These are phyloP conservation scores for Bolinopsis microptera DNA, from an alignment of 37 sponge, comb jelly and placozoan species.

Conservation along the genomic window DNA sequence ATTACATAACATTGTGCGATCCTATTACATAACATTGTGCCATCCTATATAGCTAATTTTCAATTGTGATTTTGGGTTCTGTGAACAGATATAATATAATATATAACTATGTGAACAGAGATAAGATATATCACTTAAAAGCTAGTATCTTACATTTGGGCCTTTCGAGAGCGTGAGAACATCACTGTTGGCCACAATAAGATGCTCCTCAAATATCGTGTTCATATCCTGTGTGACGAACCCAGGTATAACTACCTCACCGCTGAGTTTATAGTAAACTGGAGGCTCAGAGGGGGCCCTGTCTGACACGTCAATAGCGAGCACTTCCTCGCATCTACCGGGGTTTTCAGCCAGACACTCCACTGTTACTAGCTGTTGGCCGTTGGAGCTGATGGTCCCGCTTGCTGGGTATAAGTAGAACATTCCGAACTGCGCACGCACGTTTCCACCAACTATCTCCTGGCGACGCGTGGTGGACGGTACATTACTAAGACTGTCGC, in stretches of 20 bases:
- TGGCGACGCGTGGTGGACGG: constrained; percentile 69
- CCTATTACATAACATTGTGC: too few species aligned
- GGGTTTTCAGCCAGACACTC: constrained; percentile 87
- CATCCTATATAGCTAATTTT: too few species aligned
- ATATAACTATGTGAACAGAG: too few species aligned
- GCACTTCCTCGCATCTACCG: constrained; percentile 79
- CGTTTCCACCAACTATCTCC: constrained; percentile 75
- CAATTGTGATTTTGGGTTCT: too few species aligned
- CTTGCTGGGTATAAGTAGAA: constrained; percentile 85
- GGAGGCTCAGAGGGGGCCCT: constrained; percentile 67
- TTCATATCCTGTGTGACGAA: constrained; percentile 77
- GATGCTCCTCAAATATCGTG: constrained; percentile 94
- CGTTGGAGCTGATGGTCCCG: constrained; percentile 77
- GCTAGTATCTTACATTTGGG: not conserved
- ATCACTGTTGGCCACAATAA: constrained; percentile 81
- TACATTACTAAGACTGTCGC: constrained; percentile 62
- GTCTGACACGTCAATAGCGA: constrained; percentile 89
- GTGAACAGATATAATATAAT: too few species aligned
- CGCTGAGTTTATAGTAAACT: constrained; percentile 78
- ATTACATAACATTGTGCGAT: too few species aligned
- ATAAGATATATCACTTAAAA: not conserved
- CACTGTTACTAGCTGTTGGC: constrained; percentile 76
- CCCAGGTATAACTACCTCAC: constrained; percentile 85
- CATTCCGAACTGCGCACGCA: constrained; percentile 79
- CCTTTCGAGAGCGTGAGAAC: constrained; percentile 61